A percentile compares a stretch with the other conserved stretches of the same genome.
These are phyloP conservation scores for Speoplatyrhinus poulsoni DNA, from an alignment of 2,113 vertebrate species.

Conservation along the genomic window DNA sequence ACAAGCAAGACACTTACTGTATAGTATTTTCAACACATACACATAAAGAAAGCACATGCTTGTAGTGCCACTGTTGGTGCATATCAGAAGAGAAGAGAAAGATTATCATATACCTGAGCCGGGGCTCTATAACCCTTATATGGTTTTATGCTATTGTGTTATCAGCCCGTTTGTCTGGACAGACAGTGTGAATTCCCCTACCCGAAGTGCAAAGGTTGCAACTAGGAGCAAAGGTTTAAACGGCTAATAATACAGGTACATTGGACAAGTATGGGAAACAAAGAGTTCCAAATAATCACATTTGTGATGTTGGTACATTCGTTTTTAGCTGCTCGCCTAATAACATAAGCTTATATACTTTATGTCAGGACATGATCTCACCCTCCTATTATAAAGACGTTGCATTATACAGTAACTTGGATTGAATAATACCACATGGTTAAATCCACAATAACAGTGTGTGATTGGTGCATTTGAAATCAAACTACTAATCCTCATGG, in stretches of 20 bases:
- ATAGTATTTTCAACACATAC: neutral
- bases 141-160: neutral
- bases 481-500: conserved; percentile 55
- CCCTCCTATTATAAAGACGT: neutral
- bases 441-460: conserved; percentile 15
- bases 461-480: conserved; percentile 54
- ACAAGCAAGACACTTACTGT: neutral
- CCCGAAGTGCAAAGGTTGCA: conserved; percentile 38
- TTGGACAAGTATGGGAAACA: too few relatives aligned
- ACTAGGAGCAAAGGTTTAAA: neutral
- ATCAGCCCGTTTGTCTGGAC: neutral
- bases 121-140: conserved; percentile 4
- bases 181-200: neutral
- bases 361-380: too few relatives aligned
- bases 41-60: too few relatives aligned
- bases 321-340: too few relatives aligned
- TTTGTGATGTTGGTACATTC: too few relatives aligned
- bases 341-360: neutral
- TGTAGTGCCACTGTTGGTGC: too few relatives aligned
- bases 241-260: too few relatives aligned
- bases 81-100: neutral
- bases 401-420: neutral
- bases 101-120: neutral
- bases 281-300: too few relatives aligned
- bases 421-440: conserved; percentile 33